These are phyloP conservation scores for Cydia splendana DNA, from an alignment of 1,140 invertebrate species.

Conservation along the genomic window DNA sequence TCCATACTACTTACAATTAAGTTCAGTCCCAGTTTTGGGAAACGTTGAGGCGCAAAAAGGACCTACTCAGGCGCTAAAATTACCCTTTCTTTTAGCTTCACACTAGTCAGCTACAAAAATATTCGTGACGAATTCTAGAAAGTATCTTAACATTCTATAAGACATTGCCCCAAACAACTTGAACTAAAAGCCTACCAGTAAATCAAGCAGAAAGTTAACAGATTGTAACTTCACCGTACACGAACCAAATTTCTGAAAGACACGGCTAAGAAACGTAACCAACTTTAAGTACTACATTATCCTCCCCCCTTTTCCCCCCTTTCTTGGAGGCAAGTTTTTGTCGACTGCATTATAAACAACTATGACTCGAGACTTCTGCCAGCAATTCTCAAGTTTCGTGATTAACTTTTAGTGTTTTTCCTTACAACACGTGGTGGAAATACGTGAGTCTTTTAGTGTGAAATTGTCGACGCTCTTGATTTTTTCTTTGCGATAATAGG, in stretches of 20 bases:
- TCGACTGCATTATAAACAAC: not conserved
- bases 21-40: no score
- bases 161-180: not conserved
- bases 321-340: constrained; percentile 1
- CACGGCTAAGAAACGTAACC: constrained; percentile 7
- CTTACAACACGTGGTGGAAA: not conserved
- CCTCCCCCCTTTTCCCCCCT: not conserved
- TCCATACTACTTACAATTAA: no score
- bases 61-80: no score
- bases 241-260: not conserved
- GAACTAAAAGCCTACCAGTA: not conserved
- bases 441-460: not conserved
- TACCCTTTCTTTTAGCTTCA: no score
- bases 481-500: no score
- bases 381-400: not conserved
- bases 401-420: not conserved
- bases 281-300: constrained; percentile 15
- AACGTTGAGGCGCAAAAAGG: no score
- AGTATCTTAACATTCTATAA: not conserved
- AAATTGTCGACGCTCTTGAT: not conserved
- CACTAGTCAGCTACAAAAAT: no score
- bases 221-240: constrained; percentile 8
- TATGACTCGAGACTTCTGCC: constrained; percentile 11
- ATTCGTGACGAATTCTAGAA: not conserved
- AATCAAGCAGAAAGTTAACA: constrained; percentile 4